Conservation (phyloP, 1,140 invertebrate genomes). For the Dryas iulia region DNA sequence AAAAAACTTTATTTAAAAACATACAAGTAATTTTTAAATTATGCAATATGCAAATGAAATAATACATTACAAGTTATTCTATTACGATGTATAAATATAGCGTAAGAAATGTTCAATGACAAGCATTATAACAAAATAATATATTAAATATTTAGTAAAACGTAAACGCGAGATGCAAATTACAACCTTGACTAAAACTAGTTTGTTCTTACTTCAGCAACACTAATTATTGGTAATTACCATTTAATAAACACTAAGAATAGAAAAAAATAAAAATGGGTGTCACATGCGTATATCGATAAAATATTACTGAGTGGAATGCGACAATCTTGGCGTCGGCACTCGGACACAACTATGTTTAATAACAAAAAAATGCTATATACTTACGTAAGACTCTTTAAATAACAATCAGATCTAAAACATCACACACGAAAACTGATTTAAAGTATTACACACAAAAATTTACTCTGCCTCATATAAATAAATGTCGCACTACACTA, state of each 20-base stretch:
- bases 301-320: conserved; percentile 17
- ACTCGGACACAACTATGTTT: conserved; percentile 40
- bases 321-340: conserved; percentile 12
- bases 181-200: conserved; percentile 30
- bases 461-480: conserved; percentile 46
- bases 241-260: conserved; percentile 13
- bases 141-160: conserved; percentile 10
- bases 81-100: neutral
- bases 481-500: conserved; percentile 38
- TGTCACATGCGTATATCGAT: conserved; percentile 20
- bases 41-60: neutral
- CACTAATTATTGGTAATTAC: conserved; percentile 25
- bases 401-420: conserved; percentile 67
- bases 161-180: conserved; percentile 2
- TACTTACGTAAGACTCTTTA: conserved; percentile 75
- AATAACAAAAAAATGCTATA: conserved; percentile 54
- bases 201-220: conserved; percentile 15
- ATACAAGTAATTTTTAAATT: neutral
- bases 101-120: neutral
- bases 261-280: conserved; percentile 17
- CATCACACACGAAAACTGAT: conserved; percentile 64
- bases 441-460: conserved; percentile 40
- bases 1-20: too few species aligned
- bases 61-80: neutral
- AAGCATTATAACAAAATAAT: conserved; percentile 18